Base-by-base conservation (phyloP, 2,797 vertebrate genomes). In the Cercopithecus diana region DNA sequence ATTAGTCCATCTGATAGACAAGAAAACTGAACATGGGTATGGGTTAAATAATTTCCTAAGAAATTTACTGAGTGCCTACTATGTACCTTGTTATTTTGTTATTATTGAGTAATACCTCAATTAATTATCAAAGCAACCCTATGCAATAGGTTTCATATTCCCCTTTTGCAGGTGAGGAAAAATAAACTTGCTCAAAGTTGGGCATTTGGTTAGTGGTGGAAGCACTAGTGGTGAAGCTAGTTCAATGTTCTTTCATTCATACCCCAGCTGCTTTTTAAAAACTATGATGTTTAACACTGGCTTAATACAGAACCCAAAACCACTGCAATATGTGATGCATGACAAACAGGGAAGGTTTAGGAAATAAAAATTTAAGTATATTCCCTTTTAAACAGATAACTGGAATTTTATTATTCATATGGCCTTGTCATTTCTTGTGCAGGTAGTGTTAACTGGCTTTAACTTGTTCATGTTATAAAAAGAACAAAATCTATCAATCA, bases 401-500 rank as follows among this genome's bases (percentile, higher is more conserved):
- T 86, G 41, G 67, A 86, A 88, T 83, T 92, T 90, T 88, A 61
- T 83, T 80, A 93, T 88, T 88, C 72, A 82, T 14, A 33, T 7
- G 22, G 50, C 48, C 1, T 36, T 82, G 43, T 92, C 50, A 17
- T 93, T 88, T 92, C 57, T 82, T 84, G 4, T 55, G 80, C 28
- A 79, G 70, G 67, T 6, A 90, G 57, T 82, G 24, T 82, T 80
- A 95, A 96, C 72, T 88, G 80, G 39, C 30, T 93, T 97, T 94
- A 90, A 95, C 89, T 92, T 87, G 55, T 81, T 92, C 39, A 83
- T 52, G 20, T 36, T 81, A 82, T 73, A 52, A 86, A 95, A 97
- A 82, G 76, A 96, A 93, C n/a, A 80, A 95, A 92, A 64, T 79
- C 28, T 19, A 92, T 90, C 48, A 92, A 73, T 94, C 95, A 92